These are phyloP conservation scores for Ephydatia muelleri DNA, from an alignment of 37 sponge, comb jelly and placozoan species.

Conservation along the genomic window DNA sequence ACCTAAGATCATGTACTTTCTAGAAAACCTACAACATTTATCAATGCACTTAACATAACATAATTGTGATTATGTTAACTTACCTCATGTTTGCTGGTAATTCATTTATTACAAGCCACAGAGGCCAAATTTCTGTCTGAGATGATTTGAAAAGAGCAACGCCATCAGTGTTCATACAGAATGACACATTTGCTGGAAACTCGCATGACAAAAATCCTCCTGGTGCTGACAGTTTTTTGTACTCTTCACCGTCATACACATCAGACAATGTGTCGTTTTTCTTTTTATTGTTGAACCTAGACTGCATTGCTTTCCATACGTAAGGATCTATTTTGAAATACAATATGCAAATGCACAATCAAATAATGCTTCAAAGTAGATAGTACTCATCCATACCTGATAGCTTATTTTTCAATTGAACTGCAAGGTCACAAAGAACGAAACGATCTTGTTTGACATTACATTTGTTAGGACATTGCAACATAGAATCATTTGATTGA, in stretches of 20 bases:
- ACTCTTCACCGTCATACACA: neutral
- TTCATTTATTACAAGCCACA: slow-evolving; percentile 36
- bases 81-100: slow-evolving; percentile 36
- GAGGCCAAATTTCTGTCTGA: slow-evolving; percentile 30
- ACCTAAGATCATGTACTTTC: slow-evolving; percentile 15
- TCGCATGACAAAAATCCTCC: neutral
- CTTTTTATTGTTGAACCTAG: neutral
- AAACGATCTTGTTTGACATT: neutral
- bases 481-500: neutral
- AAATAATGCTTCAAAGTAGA: too few species aligned
- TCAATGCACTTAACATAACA: too few species aligned
- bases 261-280: neutral
- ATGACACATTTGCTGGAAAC: slow-evolving; percentile 25
- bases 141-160: slow-evolving; percentile 29
- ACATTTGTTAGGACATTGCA: neutral
- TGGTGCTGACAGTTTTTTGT: neutral
- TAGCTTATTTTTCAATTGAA: neutral
- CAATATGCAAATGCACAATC: neutral
- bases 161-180: slow-evolving; percentile 38
- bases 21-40: slow-evolving; percentile 22
- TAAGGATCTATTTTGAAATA: neutral
- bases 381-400: neutral
- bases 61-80: neutral
- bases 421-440: neutral
- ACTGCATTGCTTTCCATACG: neutral